Evolutionary conservation across 2,113 vertebrate genomes (phyloP).

Genomic region (Mustela lutreola): DNA sequence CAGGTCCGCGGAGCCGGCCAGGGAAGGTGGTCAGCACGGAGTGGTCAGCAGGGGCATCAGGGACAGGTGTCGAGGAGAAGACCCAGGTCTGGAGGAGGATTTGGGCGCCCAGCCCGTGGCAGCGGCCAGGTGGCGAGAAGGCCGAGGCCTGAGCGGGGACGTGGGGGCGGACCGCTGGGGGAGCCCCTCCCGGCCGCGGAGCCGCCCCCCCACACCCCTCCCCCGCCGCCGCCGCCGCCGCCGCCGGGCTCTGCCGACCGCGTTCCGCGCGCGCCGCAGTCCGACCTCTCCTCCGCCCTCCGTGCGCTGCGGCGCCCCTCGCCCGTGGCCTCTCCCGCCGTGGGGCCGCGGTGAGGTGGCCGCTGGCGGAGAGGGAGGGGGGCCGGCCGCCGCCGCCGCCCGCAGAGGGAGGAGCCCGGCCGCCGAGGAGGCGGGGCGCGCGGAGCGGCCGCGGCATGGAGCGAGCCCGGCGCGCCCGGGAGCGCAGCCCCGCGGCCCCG

Average conservation of each 20-base stretch:
- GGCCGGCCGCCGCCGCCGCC: slow-evolving; percentile 61
- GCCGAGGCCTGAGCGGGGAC: background rate
- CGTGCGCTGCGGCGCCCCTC: background rate
- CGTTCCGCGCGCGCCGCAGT: background rate
- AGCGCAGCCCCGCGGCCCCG: slow-evolving; percentile 81
- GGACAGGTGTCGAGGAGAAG: background rate
- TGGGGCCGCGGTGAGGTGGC: slow-evolving; percentile 33
- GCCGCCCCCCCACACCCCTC: background rate
- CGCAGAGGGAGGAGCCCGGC: slow-evolving; percentile 80
- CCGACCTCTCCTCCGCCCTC: background rate
- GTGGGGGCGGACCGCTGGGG: background rate
- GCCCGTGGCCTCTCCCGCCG: background rate
- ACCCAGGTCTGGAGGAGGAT: background rate
- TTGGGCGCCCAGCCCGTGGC: background rate
- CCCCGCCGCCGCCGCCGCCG: background rate
- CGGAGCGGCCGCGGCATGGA: slow-evolving; percentile 74
- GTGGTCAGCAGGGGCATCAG: background rate
- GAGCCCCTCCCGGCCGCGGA: background rate
- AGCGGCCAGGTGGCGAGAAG: background rate
- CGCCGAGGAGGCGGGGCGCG: slow-evolving; percentile 75
- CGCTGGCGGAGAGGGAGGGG: slow-evolving; percentile 23
- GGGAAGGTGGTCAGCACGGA: background rate
- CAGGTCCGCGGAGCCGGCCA: background rate
- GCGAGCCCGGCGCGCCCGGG: slow-evolving; percentile 77
- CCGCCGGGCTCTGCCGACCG: background rate